Percentiles rank a stretch among this genome's conserved stretches.
These are phyloP conservation scores for Oppia nitens DNA, from an alignment of 1,140 invertebrate species.

Conservation along the genomic window DNA sequence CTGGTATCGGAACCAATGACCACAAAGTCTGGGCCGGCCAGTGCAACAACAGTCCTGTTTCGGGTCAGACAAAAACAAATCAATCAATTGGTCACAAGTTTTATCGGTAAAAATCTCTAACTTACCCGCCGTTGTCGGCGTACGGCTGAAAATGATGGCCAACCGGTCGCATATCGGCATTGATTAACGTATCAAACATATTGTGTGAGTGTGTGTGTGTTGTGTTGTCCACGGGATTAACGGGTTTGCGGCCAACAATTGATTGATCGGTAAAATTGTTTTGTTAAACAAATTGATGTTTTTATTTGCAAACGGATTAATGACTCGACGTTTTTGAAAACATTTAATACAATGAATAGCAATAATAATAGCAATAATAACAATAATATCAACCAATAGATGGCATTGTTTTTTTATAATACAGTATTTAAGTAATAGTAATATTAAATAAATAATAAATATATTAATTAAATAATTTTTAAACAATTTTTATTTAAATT, in stretches of 20 bases:
- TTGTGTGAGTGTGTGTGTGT: neutral
- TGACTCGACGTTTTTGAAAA: neutral
- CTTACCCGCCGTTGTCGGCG: conserved; percentile 18
- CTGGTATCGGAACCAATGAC: conserved; percentile 81
- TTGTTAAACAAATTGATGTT: too few species aligned
- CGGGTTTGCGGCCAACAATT: too few species aligned
- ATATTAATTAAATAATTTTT: too few species aligned
- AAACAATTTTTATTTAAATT: too few species aligned
- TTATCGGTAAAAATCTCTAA: neutral
- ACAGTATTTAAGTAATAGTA: too few species aligned
- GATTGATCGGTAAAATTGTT: too few species aligned
- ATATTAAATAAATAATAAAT: too few species aligned
- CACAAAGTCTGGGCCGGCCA: conserved; percentile 77
- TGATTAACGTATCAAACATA: neutral
- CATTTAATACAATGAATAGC: neutral
- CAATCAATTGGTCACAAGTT: neutral
- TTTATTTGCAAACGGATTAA: too few species aligned
- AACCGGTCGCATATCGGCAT: neutral
- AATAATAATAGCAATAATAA: too few species aligned
- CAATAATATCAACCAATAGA: too few species aligned
- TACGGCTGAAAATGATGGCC: conserved; percentile 14
- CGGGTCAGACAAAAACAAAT: neutral
- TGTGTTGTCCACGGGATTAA: too few species aligned
- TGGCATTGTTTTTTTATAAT: too few species aligned
- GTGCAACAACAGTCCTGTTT: conserved; percentile 58